Conservation (phyloP, 1,140 invertebrate genomes). For the Drosophila sucinea region DNA sequence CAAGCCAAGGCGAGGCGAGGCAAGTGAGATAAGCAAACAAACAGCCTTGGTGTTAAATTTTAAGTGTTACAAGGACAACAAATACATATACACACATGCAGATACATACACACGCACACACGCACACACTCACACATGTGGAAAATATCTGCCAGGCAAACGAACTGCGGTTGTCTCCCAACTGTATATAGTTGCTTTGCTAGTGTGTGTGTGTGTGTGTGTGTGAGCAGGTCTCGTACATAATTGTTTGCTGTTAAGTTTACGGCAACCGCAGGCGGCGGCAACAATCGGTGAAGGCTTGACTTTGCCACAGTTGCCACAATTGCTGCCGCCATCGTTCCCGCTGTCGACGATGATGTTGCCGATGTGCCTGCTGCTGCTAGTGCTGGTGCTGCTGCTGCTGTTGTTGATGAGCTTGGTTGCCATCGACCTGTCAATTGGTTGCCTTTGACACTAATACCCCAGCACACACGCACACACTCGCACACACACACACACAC, state of each 20-base stretch:
- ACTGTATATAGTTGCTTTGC: constrained; percentile 20
- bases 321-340: constrained; percentile 31
- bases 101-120: constrained; percentile 11
- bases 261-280: constrained; percentile 72
- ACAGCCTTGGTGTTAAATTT: constrained; percentile 80
- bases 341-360: neutral
- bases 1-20: constrained; percentile 27
- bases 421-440: constrained; percentile 57
- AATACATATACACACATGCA: constrained; percentile 39
- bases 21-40: constrained; percentile 77
- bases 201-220: constrained; percentile 21
- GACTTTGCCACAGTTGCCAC: constrained; percentile 40
- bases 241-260: constrained; percentile 82
- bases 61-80: constrained; percentile 81
- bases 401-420: constrained; percentile 44
- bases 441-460: constrained; percentile 72
- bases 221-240: constrained; percentile 24
- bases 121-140: constrained; percentile 18
- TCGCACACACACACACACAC: constrained; percentile 15
- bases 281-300: constrained; percentile 63
- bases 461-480: constrained; percentile 19
- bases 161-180: constrained; percentile 63
- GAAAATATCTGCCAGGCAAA: constrained; percentile 45
- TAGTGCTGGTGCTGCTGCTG: constrained; percentile 15
- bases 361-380: neutral